Conservation (phyloP, 1,140 invertebrate species). For the Wiebesia pumilae region DNA sequence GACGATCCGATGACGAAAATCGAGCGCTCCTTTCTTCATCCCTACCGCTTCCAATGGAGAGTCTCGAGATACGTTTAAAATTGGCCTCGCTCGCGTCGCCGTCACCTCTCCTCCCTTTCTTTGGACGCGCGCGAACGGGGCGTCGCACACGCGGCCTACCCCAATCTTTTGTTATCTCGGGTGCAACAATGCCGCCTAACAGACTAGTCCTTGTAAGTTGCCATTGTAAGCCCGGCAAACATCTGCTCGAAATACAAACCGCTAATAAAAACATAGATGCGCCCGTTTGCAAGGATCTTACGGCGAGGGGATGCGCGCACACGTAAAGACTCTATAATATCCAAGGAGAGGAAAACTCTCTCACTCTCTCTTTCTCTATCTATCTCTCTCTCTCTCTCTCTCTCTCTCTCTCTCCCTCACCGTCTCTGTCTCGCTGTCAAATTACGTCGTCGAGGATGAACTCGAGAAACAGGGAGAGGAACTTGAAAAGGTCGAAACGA, state of each 20-base stretch:
- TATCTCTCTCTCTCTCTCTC: too few relatives aligned
- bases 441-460: background rate
- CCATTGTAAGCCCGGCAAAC: constrained; percentile 65
- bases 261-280: constrained; percentile 70
- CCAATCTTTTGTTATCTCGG: constrained; percentile 67
- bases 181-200: constrained; percentile 65
- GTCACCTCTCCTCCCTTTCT: background rate
- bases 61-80: constrained; percentile 42
- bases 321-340: background rate
- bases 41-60: constrained; percentile 34
- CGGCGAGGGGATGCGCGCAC: background rate
- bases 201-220: constrained; percentile 63
- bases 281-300: background rate
- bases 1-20: constrained; percentile 45
- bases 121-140: constrained; percentile 26
- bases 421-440: background rate
- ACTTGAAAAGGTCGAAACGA: constrained; percentile 29
- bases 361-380: background rate
- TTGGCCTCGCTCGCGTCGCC: constrained; percentile 25
- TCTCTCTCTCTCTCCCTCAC: background rate
- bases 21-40: background rate
- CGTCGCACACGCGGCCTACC: constrained; percentile 54
- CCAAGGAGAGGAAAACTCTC: background rate
- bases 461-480: constrained; percentile 15
- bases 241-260: constrained; percentile 74